A percentile compares a stretch with the other conserved stretches of the same genome.
Conservation (phyloP, 1,140 invertebrate species). For the Plectrocnemia conspersa region DNA sequence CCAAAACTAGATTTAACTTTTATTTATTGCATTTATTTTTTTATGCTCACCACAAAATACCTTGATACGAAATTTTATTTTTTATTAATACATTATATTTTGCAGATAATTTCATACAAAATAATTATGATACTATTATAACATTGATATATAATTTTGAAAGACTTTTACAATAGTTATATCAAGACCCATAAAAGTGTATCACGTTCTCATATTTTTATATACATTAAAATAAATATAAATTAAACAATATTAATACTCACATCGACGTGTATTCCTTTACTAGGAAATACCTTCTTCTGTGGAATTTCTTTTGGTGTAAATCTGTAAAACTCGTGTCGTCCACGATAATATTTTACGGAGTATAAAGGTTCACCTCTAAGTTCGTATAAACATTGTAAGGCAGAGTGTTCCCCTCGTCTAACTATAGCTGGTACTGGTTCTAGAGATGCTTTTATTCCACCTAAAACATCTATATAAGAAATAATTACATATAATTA, state of each 20-base stretch:
- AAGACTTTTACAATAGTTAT: too few species aligned
- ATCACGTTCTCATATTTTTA: too few species aligned
- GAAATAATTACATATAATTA: too few species aligned
- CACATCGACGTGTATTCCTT: conserved; percentile 65
- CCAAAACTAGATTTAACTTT: too few species aligned
- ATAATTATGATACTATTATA: too few species aligned
- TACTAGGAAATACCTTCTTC: conserved; percentile 60
- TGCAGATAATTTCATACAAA: too few species aligned
- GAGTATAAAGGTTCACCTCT: conserved; percentile 64
- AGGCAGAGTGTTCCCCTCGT: conserved; percentile 54
- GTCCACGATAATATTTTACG: conserved; percentile 73
- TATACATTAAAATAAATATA: neutral
- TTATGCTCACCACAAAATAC: too few species aligned
- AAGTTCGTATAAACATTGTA: conserved; percentile 65
- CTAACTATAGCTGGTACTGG: conserved; percentile 49
- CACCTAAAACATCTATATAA: neutral
- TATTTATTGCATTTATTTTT: too few species aligned
- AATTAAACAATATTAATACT: conserved; percentile 44
- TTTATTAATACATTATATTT: too few species aligned
- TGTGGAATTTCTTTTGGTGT: conserved; percentile 58
- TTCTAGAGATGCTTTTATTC: conserved; percentile 15
- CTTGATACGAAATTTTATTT: too few species aligned
- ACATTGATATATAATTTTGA: too few species aligned
- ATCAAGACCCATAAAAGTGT: too few species aligned
- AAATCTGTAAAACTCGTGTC: conserved; percentile 65